These are phyloP conservation scores for Diplolepis rosae DNA, from an alignment of 2,888 invertebrate genomes.

Conservation along the genomic window DNA sequence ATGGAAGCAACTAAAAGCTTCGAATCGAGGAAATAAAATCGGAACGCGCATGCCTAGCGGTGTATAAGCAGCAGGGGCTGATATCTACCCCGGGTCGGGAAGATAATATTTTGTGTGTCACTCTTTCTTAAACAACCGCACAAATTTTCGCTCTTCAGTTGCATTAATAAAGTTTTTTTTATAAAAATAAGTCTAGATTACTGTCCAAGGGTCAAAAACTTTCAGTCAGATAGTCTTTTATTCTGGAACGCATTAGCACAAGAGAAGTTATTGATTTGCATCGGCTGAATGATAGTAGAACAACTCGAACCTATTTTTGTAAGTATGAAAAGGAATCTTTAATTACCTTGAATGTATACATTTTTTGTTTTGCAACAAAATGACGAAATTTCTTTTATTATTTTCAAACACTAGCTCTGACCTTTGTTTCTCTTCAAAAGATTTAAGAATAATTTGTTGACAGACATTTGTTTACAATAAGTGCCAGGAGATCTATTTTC, in stretches of 20 bases:
- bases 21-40: neutral
- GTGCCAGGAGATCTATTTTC: neutral
- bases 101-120: neutral
- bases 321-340: neutral
- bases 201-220: neutral
- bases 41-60: constrained; percentile 13
- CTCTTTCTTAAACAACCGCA: neutral
- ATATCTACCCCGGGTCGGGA: neutral
- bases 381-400: neutral
- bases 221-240: neutral
- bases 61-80: neutral
- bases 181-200: neutral
- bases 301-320: neutral
- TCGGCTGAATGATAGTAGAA: constrained; percentile 10
- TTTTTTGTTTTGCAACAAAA: neutral
- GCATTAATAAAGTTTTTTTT: neutral
- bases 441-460: neutral
- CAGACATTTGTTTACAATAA: neutral
- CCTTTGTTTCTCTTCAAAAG: no score
- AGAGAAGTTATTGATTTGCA: constrained; percentile 42
- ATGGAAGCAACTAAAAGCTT: neutral
- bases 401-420: neutral
- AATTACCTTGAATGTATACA: neutral
- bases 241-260: constrained; percentile 8
- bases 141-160: neutral